Evolutionary conservation across 2,113 vertebrate species (phyloP), one percentile per base, ranked within the genome.

Genomic region (Laticauda laticaudata): DNA sequence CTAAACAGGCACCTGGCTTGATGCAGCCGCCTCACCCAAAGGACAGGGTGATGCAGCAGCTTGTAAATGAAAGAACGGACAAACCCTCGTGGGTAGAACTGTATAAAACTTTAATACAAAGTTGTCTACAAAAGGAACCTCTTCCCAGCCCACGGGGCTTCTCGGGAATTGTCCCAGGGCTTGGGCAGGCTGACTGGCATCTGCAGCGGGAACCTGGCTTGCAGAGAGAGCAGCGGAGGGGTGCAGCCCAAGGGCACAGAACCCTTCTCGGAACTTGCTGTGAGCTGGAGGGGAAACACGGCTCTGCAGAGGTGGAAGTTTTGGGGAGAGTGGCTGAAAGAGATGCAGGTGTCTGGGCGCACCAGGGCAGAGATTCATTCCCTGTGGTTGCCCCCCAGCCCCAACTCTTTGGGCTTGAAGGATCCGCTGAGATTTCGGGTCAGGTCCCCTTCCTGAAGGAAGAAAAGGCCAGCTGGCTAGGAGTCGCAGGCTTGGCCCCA

Each of bases 41-140:
- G 9, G 26, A 53, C 21, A 48, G 18, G 81, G 2, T 45, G 34
- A 10, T 10, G 51, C 51, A 9, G 24, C 10, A 10, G 8, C 55
- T 93, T 86, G 26, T 5, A 4, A 34, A 29, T 2, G 10, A 59
- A 48, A 57, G 39, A 8, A 81, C 3, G 3, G 48, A 10, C 43
- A 26, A 43, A 21, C 18, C 3, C 61, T 54, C 39, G 1, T 34
- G 75, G 92, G 54, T 88, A 93, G 95, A 97, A 96, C 69, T 12
- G 89, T 87, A 95, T 93, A 96, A 92, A 97, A 94, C 92, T 97
- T 96, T 97, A 96, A 96, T 95, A 95, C 43, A 94, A 96, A 96
- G 34, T 39, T 18, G 53, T 59, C 51, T 91, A 92, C 7, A 89
- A 89, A 89, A 91, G 39, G n/a, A 57, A 21, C 10, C 43, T 90